phyloP scores from a whole-genome alignment of 1,140 invertebrate genomes.

The Penaeus japonicus region DNA sequence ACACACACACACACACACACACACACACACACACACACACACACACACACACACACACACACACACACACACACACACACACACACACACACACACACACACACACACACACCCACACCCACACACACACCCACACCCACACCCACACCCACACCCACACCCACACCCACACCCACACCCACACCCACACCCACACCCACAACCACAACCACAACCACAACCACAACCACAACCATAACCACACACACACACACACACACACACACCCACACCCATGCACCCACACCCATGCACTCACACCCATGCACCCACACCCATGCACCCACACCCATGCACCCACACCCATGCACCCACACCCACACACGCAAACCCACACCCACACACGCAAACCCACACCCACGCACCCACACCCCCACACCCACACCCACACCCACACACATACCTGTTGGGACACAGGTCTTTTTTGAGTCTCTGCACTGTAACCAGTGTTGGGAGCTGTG shows the following conservation, averaged over 20 bases:
- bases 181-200: neutral
- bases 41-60: no score
- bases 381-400: neutral
- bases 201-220: neutral
- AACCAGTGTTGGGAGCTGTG: neutral
- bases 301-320: neutral
- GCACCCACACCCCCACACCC: neutral
- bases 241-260: no score
- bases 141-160: no score
- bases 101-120: neutral
- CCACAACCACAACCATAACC: no score
- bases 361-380: neutral
- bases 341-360: neutral
- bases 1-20: neutral
- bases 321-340: no score
- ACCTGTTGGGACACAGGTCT: conserved; percentile 35
- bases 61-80: neutral
- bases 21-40: neutral
- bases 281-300: neutral
- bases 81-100: no score
- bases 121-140: neutral
- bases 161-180: neutral
- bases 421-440: neutral
- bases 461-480: conserved; percentile 2
- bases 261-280: neutral